These are phyloP conservation scores for Bibio marci DNA, from an alignment of 2,888 invertebrate genomes.

Conservation along the genomic window DNA sequence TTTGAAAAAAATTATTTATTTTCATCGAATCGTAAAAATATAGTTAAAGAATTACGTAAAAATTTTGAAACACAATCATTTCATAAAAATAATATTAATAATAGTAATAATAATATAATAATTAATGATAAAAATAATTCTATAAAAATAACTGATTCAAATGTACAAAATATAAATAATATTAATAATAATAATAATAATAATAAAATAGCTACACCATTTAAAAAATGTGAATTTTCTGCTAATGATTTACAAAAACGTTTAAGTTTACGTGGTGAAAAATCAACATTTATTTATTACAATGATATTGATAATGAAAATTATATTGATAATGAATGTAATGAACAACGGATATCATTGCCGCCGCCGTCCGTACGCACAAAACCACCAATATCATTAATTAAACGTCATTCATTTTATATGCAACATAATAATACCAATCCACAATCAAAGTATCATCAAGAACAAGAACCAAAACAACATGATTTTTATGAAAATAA, in stretches of 20 bases:
- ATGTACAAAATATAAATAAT: not conserved
- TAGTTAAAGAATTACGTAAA: slow-evolving; percentile 11
- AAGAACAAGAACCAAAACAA: not conserved
- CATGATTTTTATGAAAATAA: not conserved
- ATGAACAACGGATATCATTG: not conserved
- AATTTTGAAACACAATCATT: slow-evolving; percentile 10
- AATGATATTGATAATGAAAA: not conserved
- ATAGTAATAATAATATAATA: not conserved
- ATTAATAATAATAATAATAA: too few species aligned
- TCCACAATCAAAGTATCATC: slow-evolving; percentile 1
- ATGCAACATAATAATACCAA: slow-evolving; percentile 8
- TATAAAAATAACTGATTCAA: slow-evolving; percentile 1
- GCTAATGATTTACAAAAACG: slow-evolving; percentile 9
- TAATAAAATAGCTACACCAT: slow-evolving; percentile 3
- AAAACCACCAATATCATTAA: slow-evolving; percentile 3
- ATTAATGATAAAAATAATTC: not conserved
- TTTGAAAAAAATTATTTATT: slow-evolving; percentile 10
- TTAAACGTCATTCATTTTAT: slow-evolving; percentile 10
- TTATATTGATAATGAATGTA: not conserved
- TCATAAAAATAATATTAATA: not conserved
- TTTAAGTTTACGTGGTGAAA: slow-evolving; percentile 9
- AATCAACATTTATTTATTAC: not conserved
- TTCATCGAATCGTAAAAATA: slow-evolving; percentile 9
- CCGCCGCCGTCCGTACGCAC: too few species aligned
- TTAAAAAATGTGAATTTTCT: slow-evolving; percentile 7